Conservation (phyloP, 2,113 vertebrate genomes). For the Nerophis ophidion region DNA sequence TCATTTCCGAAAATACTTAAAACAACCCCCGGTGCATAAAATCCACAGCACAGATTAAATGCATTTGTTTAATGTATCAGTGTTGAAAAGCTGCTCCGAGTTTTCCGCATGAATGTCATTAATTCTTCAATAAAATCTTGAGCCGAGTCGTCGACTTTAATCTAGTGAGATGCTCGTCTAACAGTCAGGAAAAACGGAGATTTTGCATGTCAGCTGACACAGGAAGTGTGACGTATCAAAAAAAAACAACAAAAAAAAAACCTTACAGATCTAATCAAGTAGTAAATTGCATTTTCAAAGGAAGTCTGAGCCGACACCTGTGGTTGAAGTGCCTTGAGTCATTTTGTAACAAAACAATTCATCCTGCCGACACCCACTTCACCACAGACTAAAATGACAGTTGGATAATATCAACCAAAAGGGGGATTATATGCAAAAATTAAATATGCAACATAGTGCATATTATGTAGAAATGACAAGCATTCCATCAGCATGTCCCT, state of each 20-base stretch:
- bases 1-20: too few relatives aligned
- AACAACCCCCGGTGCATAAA: too few relatives aligned
- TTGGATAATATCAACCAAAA: background rate
- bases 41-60: background rate
- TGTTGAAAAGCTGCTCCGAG: background rate
- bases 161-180: constrained; percentile 28
- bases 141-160: constrained; percentile 28
- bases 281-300: constrained; percentile 43
- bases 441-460: too few relatives aligned
- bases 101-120: constrained; percentile 25
- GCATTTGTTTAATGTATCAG: background rate
- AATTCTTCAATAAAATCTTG: constrained; percentile 25
- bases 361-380: background rate
- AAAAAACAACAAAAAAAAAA: constrained; percentile 39
- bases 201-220: constrained; percentile 22
- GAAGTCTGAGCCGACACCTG: constrained; percentile 30
- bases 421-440: too few relatives aligned
- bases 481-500: too few relatives aligned
- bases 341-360: constrained; percentile 33
- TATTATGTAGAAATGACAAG: too few relatives aligned
- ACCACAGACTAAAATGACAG: constrained; percentile 9
- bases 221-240: constrained; percentile 32
- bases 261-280: constrained; percentile 43
- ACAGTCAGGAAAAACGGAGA: constrained; percentile 26
- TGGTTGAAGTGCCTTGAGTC: constrained; percentile 19